phyloP scores from a whole-genome alignment of 2,797 vertebrate genomes.

The Amblyraja radiata region DNA sequence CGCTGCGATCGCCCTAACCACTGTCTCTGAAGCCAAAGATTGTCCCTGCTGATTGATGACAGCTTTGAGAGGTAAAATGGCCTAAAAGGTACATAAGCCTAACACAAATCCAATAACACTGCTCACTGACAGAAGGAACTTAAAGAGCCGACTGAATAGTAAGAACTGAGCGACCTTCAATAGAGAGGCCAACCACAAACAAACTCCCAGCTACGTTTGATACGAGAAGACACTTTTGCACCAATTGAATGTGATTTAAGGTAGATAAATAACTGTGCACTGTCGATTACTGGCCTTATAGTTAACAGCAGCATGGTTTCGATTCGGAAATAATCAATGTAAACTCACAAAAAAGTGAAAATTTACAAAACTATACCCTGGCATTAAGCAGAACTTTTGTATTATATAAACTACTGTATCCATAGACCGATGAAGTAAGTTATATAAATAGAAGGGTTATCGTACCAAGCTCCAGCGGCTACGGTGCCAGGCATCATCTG shows the following conservation, averaged over 20 bases:
- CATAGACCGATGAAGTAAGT: conserved; percentile 18
- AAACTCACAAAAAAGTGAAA: conserved; percentile 24
- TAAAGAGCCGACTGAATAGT: neutral
- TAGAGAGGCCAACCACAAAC: neutral
- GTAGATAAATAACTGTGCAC: conserved; percentile 29
- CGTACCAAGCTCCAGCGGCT: conserved; percentile 98
- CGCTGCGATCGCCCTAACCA: no score
- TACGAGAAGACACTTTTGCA: conserved; percentile 26
- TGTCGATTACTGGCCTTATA: conserved; percentile 24
- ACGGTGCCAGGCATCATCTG: conserved; percentile 79
- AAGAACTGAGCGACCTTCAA: neutral
- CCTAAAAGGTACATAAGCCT: no score
- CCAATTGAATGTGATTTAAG: conserved; percentile 28
- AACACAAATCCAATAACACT: neutral
- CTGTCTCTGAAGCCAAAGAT: neutral
- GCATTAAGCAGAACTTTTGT: conserved; percentile 27
- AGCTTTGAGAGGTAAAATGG: neutral
- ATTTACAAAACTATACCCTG: conserved; percentile 36
- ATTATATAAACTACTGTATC: conserved; percentile 4
- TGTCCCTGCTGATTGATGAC: neutral
- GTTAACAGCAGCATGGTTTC: conserved; percentile 37
- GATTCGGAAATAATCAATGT: conserved; percentile 33
- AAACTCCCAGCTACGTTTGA: neutral
- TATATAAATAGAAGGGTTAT: conserved; percentile 41
- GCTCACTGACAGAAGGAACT: neutral